Percentiles rank a stretch among this genome's conserved stretches.
phyloP scores from a whole-genome alignment of 2,113 vertebrate species.

The Galeopterus variegatus region DNA sequence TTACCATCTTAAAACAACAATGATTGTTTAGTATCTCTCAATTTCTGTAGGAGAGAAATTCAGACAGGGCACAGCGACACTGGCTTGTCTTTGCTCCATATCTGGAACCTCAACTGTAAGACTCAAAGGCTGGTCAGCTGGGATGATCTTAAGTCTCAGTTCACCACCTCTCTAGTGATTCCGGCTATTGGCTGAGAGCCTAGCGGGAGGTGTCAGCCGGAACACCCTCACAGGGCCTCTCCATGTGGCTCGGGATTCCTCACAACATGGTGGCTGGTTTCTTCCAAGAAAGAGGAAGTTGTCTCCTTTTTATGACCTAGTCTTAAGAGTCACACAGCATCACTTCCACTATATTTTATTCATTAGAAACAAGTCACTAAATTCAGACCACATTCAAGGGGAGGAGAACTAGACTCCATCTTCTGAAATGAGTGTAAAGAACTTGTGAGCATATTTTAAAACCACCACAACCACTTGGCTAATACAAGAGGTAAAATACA shows the following conservation, averaged over 20 bases:
- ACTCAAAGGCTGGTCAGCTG: neutral
- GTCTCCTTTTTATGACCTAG: neutral
- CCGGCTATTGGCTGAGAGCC: neutral
- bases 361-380: neutral
- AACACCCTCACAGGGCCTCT: neutral
- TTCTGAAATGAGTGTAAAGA: neutral
- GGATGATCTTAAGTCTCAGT: neutral
- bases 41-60: conserved; percentile 13
- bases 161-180: neutral
- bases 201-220: neutral
- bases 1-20: conserved; percentile 23
- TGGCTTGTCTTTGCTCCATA: neutral
- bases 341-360: neutral
- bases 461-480: neutral
- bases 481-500: neutral
- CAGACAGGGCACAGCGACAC: neutral
- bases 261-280: neutral
- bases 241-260: neutral
- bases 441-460: neutral
- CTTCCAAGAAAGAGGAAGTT: neutral
- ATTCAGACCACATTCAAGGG: neutral
- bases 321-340: neutral
- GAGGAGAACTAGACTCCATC: neutral
- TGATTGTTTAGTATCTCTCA: neutral
- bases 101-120: neutral